Percentiles rank a stretch among this genome's conserved stretches.
These are phyloP conservation scores for Tetramorium simillimum DNA, from an alignment of 1,140 invertebrate genomes.

Conservation along the genomic window DNA sequence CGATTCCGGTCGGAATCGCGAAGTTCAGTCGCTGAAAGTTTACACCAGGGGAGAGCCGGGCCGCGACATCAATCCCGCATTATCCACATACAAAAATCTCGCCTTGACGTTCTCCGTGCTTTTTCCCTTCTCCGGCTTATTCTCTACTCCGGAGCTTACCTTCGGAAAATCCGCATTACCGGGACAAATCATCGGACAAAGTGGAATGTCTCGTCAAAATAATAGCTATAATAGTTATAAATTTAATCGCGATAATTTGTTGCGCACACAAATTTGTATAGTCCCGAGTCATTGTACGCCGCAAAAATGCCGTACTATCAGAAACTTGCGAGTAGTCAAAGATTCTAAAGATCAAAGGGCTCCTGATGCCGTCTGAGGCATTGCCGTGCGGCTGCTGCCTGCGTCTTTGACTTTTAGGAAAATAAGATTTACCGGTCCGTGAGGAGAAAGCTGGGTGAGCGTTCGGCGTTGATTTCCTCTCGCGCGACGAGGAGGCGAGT, in stretches of 20 bases:
- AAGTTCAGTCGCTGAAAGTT: slow-evolving; percentile 48
- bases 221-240: not conserved
- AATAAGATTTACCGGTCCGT: slow-evolving; percentile 50
- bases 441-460: slow-evolving; percentile 16
- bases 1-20: slow-evolving; percentile 34
- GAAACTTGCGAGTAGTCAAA: slow-evolving; percentile 19
- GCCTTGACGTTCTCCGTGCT: not conserved
- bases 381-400: slow-evolving; percentile 15
- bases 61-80: slow-evolving; percentile 48
- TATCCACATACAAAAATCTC: slow-evolving; percentile 37
- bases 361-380: slow-evolving; percentile 21
- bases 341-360: slow-evolving; percentile 39
- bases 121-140: not conserved
- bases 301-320: not conserved
- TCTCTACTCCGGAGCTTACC: not conserved
- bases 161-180: not conserved
- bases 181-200: slow-evolving; percentile 1
- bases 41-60: not conserved
- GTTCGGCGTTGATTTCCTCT: slow-evolving; percentile 50
- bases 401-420: slow-evolving; percentile 52
- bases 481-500: not conserved
- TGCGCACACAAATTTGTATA: not conserved
- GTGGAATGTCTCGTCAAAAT: not conserved
- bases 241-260: not conserved
- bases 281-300: not conserved